phyloP scores from a whole-genome alignment of 2,797 vertebrate genomes.

The Halcyon badia region DNA sequence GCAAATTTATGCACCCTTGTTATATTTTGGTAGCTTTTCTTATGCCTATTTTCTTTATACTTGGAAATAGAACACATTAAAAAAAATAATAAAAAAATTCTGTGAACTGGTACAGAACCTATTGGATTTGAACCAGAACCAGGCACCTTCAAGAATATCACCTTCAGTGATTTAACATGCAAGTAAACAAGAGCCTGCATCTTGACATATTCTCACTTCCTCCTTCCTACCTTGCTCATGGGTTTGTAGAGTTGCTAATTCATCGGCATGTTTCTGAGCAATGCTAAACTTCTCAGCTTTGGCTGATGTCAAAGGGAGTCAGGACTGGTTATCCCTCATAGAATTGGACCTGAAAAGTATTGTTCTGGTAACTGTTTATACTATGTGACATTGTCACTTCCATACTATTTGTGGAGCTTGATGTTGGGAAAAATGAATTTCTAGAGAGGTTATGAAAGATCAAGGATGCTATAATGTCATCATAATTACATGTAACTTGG shows the following conservation, averaged over 20 bases:
- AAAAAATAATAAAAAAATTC: background rate
- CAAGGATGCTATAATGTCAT: constrained; percentile 61
- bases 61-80: background rate
- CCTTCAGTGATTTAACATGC: background rate
- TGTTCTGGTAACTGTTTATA: constrained; percentile 51
- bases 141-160: background rate
- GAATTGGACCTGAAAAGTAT: constrained; percentile 52
- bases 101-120: background rate
- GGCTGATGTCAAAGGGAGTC: constrained; percentile 36
- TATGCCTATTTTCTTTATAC: background rate
- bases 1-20: background rate
- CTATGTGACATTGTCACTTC: constrained; percentile 64
- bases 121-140: background rate
- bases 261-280: constrained; percentile 8
- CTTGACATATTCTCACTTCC: background rate
- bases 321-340: background rate
- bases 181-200: background rate
- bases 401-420: constrained; percentile 40
- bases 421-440: constrained; percentile 60
- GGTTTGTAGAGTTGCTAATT: constrained; percentile 27
- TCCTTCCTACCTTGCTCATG: background rate
- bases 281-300: constrained; percentile 5
- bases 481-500: constrained; percentile 69
- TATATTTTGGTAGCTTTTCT: background rate
- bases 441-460: constrained; percentile 57